phyloP scores from a whole-genome alignment of 2,888 invertebrate species.

The Drosophila anomelani region DNA sequence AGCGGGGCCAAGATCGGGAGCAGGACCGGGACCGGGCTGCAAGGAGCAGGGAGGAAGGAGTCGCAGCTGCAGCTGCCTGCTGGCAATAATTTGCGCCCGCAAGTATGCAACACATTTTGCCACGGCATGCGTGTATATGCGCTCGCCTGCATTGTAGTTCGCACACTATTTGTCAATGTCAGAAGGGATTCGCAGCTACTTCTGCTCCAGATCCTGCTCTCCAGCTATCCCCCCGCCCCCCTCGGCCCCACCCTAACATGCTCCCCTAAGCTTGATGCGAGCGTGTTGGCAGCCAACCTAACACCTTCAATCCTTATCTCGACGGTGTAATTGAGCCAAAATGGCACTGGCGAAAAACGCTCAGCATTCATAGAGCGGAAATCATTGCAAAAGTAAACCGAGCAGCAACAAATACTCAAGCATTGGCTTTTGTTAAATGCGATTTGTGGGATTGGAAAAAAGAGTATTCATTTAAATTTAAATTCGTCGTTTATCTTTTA shows the following conservation, averaged over 20 bases:
- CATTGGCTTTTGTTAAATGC: not conserved
- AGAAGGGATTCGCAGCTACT: conserved; percentile 49
- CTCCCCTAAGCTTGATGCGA: conserved; percentile 19
- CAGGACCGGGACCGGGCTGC: not conserved
- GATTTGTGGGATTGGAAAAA: not conserved
- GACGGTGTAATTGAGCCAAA: conserved; percentile 23
- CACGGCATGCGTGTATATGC: conserved; percentile 41
- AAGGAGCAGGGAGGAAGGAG: not conserved
- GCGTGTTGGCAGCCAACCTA: conserved; percentile 28
- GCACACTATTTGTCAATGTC: conserved; percentile 78
- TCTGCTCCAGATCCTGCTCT: conserved; percentile 25
- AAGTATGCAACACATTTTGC: conserved; percentile 76
- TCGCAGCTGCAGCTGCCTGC: conserved; percentile 51
- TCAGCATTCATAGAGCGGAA: conserved; percentile 10
- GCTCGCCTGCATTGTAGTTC: conserved; percentile 63
- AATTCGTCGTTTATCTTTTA: not conserved
- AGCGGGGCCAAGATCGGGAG: not conserved
- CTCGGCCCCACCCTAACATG: not conserved
- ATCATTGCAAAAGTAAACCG: conserved; percentile 3
- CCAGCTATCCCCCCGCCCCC: not conserved
- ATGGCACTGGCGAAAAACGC: conserved; percentile 16
- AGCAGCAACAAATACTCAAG: not conserved
- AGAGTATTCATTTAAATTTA: no score
- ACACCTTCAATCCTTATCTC: conserved; percentile 30
- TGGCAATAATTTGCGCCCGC: conserved; percentile 75